Evolutionary conservation across 2,113 vertebrate species (phyloP).

Genomic region (Tringa solitaria): DNA sequence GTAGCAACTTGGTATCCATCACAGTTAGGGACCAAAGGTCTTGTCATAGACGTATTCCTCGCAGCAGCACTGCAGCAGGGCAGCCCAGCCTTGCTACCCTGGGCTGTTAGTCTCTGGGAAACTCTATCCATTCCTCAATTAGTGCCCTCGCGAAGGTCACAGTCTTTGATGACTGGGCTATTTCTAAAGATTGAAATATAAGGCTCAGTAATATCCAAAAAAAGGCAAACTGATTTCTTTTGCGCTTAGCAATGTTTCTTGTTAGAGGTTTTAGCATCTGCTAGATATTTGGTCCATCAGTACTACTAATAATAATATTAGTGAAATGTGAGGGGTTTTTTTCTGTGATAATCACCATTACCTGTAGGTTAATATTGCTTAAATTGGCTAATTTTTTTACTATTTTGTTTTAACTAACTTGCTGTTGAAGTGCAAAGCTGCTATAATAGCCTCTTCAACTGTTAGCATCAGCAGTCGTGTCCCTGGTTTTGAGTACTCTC

Average conservation of each 20-base stretch:
- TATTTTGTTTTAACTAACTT: background rate
- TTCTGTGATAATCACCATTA: background rate
- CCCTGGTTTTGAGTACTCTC: background rate
- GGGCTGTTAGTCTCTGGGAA: slow-evolving; percentile 15
- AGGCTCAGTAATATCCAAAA: background rate
- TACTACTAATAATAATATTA: background rate
- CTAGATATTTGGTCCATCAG: background rate
- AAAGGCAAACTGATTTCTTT: background rate
- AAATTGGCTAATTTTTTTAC: background rate
- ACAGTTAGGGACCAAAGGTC: slow-evolving; percentile 37
- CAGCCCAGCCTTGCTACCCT: background rate
- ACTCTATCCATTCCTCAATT: slow-evolving; percentile 17
- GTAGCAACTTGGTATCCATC: slow-evolving; percentile 63
- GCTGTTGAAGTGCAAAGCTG: background rate
- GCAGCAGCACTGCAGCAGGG: background rate
- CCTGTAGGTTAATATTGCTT: background rate
- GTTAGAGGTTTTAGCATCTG: background rate
- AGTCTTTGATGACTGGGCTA: slow-evolving; percentile 14
- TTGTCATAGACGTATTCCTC: background rate
- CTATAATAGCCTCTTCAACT: background rate
- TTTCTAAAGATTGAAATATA: background rate
- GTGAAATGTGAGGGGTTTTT: background rate
- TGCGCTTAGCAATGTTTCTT: background rate
- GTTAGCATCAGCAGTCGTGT: background rate
- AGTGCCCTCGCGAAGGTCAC: background rate